A percentile compares a stretch with the other conserved stretches of the same genome.
Conservation (phyloP, 2,113 vertebrate species). For the Chloebia gouldiae region DNA sequence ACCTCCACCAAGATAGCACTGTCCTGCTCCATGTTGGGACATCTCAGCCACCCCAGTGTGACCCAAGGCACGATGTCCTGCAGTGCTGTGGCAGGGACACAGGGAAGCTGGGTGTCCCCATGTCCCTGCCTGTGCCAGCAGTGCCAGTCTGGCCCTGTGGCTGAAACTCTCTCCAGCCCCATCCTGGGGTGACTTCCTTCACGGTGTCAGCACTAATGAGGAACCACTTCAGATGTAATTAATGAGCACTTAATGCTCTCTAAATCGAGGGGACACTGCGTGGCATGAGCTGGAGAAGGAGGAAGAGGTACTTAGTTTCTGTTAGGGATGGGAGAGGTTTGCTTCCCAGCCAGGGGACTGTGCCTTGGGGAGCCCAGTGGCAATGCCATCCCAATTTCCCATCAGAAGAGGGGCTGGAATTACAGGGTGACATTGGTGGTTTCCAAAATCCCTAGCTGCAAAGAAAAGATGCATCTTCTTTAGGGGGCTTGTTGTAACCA, state of each 20-base stretch:
- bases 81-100: background rate
- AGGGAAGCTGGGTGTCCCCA: background rate
- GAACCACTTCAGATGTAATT: conserved; percentile 30
- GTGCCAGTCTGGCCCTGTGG: accelerated
- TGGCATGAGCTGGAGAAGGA: background rate
- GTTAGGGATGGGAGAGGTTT: background rate
- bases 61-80: background rate
- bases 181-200: background rate
- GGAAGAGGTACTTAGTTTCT: background rate
- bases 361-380: background rate
- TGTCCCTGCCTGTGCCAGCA: accelerated
- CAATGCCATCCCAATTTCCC: accelerated
- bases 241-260: conserved; percentile 50
- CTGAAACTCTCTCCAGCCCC: background rate
- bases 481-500: background rate
- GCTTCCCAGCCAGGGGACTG: background rate
- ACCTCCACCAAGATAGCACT: background rate
- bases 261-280: background rate
- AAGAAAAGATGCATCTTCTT: background rate
- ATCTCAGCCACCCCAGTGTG: background rate
- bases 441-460: background rate
- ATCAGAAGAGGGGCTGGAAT: background rate
- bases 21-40: background rate
- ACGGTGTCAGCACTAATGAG: background rate
- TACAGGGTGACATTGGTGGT: accelerated